phyloP scores from a whole-genome alignment of 2,113 vertebrate species.

The Melanerpes aurifrons region DNA sequence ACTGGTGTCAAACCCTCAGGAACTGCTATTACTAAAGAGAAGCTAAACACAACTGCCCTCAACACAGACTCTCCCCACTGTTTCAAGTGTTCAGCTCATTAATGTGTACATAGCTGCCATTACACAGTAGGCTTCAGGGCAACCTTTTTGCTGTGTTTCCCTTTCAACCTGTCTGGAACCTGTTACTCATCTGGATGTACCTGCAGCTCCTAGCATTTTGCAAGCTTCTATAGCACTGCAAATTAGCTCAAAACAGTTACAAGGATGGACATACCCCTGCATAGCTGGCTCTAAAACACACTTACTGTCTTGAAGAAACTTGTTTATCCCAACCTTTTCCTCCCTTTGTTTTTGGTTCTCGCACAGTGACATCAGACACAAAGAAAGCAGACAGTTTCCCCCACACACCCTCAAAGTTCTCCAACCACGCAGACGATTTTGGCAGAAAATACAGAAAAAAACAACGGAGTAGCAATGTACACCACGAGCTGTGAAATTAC shows the following conservation, averaged over 20 bases:
- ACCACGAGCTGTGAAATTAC: fast-evolving
- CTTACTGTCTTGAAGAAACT: background rate
- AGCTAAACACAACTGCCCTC: fast-evolving
- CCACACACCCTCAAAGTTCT: background rate
- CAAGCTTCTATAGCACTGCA: background rate
- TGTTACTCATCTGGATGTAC: background rate
- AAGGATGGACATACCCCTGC: background rate
- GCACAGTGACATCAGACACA: background rate
- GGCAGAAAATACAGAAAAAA: background rate
- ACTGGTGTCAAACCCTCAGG: background rate
- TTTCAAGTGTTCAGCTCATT: fast-evolving
- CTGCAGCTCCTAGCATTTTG: background rate
- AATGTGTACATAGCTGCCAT: background rate
- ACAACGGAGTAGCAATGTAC: background rate
- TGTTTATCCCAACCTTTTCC: constrained; percentile 37
- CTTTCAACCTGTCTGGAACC: background rate
- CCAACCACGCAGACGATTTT: background rate
- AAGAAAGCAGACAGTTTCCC: background rate
- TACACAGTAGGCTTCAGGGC: fast-evolving
- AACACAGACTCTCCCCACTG: fast-evolving
- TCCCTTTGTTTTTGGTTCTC: constrained; percentile 35
- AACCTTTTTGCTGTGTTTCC: background rate
- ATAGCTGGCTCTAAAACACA: background rate
- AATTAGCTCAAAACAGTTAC: background rate
- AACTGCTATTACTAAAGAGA: background rate